Base-by-base conservation (phyloP, 2,113 vertebrate genomes). In the Pholis gunnellus region DNA sequence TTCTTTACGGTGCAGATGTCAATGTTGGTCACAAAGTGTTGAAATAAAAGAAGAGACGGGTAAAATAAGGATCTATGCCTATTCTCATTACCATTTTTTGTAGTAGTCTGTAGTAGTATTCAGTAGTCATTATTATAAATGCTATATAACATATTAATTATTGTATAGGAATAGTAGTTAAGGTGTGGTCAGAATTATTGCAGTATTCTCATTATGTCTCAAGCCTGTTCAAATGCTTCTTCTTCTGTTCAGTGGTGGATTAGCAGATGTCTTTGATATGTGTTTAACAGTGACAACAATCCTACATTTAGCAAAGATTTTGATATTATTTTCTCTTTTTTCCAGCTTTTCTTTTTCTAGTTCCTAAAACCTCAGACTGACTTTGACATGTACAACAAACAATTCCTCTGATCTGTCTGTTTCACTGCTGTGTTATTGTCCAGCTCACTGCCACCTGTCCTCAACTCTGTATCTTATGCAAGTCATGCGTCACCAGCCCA, bases 391-490 rank as follows among this genome's bases (percentile, higher is more conserved):
- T 65, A 66, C 52, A 74, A 20, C 59, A 74, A 34, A 34, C 40
- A 44, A 44, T 82, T 52, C 29, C 20, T 31, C 22, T 75, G 72
- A 81, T 81, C 13, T 27, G 34, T 67, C 29, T 5, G 42, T 63
- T 56, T 70, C 67, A 34, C 36, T 11, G 34, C 54, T 29, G 59
- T 74, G 52, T 73, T 52, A 63, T 54, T 27, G 29, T 46, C 72
- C 79, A 70, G 34, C 61, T 85, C 64, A 46, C 54, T 48, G 46
- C 40, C 64, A 72, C 50, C 48, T 82, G 63, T 78, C 38, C 61
- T 50, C 81, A 60, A 54, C 42, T 60, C 76, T 18, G 50, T 77
- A 72, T 84, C 83, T 87, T 88, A 34, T 34, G 1, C 56, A 66
- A 69, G 56, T 78, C 65, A 27, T 42, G 77, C 57, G 61, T 80